Conservation (phyloP, 2,797 vertebrate genomes). For the Zonotrichia albicollis region DNA sequence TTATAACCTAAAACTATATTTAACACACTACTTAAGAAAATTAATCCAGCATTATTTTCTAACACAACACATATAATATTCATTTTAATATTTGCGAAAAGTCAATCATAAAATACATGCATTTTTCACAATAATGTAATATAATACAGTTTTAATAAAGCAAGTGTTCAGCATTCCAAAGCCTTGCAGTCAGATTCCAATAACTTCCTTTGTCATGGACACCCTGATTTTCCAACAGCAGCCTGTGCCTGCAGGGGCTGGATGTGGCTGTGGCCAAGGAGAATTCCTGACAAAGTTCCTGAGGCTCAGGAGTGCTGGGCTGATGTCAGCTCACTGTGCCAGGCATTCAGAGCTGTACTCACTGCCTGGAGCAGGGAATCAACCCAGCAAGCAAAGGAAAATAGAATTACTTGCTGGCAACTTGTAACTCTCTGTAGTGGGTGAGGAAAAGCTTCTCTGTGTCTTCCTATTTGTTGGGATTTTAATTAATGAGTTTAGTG, state of each 20-base stretch:
- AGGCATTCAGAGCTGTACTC: not conserved
- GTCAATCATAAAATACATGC: too few relatives aligned
- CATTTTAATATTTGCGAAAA: too few relatives aligned
- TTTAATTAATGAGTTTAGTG: not conserved
- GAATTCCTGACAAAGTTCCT: not conserved
- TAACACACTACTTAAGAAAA: too few relatives aligned
- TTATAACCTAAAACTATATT: too few relatives aligned
- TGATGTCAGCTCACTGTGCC: not conserved
- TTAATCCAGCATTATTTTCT: too few relatives aligned
- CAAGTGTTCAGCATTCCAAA: too few relatives aligned
- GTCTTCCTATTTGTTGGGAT: not conserved
- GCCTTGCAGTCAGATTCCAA: too few relatives aligned
- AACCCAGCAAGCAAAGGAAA: not conserved
- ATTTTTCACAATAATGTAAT: too few relatives aligned
- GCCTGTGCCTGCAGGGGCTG: not conserved
- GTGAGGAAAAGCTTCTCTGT: not conserved
- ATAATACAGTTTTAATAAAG: too few relatives aligned
- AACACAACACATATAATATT: too few relatives aligned
- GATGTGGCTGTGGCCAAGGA: not conserved
- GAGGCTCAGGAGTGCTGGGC: not conserved
- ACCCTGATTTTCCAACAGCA: too few relatives aligned
- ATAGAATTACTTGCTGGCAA: not conserved
- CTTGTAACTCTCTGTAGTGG: not conserved
- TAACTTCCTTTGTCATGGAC: too few relatives aligned
- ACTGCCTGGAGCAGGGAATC: not conserved